Base-by-base conservation (phyloP, 2,113 vertebrate species). In the Etheostoma spectabile region DNA sequence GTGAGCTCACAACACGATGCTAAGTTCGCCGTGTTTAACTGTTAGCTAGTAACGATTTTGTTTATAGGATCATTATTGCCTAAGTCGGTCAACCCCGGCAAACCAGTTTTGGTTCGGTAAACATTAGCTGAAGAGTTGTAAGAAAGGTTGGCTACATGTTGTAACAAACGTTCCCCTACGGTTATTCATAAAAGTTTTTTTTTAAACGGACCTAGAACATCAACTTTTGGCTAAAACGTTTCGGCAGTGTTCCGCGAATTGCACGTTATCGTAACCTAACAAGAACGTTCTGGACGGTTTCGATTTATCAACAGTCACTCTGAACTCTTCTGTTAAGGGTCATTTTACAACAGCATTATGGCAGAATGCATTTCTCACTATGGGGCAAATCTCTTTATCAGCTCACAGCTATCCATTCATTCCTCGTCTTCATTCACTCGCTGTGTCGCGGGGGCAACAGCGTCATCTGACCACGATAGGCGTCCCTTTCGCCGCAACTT, bases 1-100 rank as follows among this genome's bases (percentile, higher is more conserved):
- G 66, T 16, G 65, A 38, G 63, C n/a, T 67, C 76, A 27, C 83
- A 14, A 3, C 62, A 38, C 24, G 30, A 16, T 16, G 63, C 69
- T 30, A 24, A 64, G 42, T 82, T 48, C n/a, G 52, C 48, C 6
- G n/a, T 8, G 57, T 22, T 62, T 27, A 16, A 24, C 0, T 15
- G 67, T 16, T 52, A 8, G n/a, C 42, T 12, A 14, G 15, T 2
- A 33, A 1, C 21, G 18, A 2, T 65, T 19, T 35, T 4, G 55
- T 49, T 55, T 66, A 66, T 48, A 38, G n/a, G 45, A 24, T 8
- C 8, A 33, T n/a, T 3, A 1, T 8, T 22, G 11, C 46, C 21
- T 74, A 63, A 21, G 68, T 68, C 27, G 8, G 33, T 22, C 1
- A 22, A 52, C 45, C 45, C 1, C 27, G 24, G 7, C 15, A 8